Conservation (phyloP, 2,888 invertebrate genomes). For the Phalera bucephala region DNA sequence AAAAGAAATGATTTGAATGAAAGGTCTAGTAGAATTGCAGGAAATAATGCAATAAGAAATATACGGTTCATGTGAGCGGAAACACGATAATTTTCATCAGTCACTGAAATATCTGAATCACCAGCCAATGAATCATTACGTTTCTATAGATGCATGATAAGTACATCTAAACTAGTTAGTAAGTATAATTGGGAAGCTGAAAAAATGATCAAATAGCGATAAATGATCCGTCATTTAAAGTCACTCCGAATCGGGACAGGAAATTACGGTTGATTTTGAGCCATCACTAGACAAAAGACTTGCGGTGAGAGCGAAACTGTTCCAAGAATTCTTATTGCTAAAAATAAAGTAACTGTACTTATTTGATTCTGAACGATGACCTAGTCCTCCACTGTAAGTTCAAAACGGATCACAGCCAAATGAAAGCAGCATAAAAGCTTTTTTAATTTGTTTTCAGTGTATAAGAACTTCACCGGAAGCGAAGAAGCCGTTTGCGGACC, state of each 20-base stretch:
- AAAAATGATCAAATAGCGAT: slow-evolving; percentile 39
- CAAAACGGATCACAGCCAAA: slow-evolving; percentile 20
- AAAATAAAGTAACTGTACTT: slow-evolving; percentile 45
- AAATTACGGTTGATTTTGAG: slow-evolving; percentile 55
- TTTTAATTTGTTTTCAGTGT: slow-evolving; percentile 3
- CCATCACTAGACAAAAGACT: slow-evolving; percentile 56
- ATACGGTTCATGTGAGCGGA: too few relatives aligned
- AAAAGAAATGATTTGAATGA: too few relatives aligned
- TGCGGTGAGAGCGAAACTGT: slow-evolving; percentile 54
- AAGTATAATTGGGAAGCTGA: slow-evolving; percentile 18
- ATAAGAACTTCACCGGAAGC: background rate
- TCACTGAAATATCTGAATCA: too few relatives aligned
- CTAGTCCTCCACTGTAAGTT: slow-evolving; percentile 29
- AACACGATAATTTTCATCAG: too few relatives aligned
- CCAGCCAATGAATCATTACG: too few relatives aligned
- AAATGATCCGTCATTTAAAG: slow-evolving; percentile 46
- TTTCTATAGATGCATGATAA: too few relatives aligned
- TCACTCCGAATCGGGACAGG: slow-evolving; percentile 49
- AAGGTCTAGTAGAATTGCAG: too few relatives aligned
- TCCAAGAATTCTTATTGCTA: slow-evolving; percentile 44
- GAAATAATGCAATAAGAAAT: too few relatives aligned
- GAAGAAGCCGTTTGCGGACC: slow-evolving; percentile 4
- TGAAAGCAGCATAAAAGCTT: slow-evolving; percentile 5
- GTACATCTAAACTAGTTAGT: background rate
- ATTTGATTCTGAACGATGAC: slow-evolving; percentile 37